A percentile compares a stretch with the other conserved stretches of the same genome.
These are phyloP conservation scores for Ectobius pallidus DNA, from an alignment of 2,888 invertebrate genomes.

Conservation along the genomic window DNA sequence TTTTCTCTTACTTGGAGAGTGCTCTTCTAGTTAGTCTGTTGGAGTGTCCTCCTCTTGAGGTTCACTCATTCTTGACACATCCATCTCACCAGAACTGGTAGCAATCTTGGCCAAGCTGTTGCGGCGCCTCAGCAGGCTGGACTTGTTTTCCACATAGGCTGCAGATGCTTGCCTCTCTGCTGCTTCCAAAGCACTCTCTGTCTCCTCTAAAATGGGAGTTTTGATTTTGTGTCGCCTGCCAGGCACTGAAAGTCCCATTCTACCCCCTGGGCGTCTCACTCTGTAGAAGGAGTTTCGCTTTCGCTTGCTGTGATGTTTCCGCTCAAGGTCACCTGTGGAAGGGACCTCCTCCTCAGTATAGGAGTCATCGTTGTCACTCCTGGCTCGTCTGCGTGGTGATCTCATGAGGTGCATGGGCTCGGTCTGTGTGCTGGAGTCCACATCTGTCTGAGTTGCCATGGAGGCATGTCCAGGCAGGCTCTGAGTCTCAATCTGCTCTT, in stretches of 20 bases:
- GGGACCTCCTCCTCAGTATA: slow-evolving; percentile 36
- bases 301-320: slow-evolving; percentile 15
- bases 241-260: not conserved
- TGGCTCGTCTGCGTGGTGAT: slow-evolving; percentile 34
- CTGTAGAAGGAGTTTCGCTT: not conserved
- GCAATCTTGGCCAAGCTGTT: slow-evolving; percentile 32
- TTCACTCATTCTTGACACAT: not conserved
- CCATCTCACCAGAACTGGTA: slow-evolving; percentile 9
- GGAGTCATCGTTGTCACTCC: slow-evolving; percentile 40
- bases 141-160: slow-evolving; percentile 42
- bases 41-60: slow-evolving; percentile 9
- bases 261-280: slow-evolving; percentile 1
- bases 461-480: slow-evolving; percentile 72
- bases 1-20: not conserved
- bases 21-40: slow-evolving; percentile 33
- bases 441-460: slow-evolving; percentile 79
- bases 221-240: slow-evolving; percentile 47
- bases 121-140: slow-evolving; percentile 40
- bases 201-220: slow-evolving; percentile 50
- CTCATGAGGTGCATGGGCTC: slow-evolving; percentile 56
- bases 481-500: slow-evolving; percentile 69
- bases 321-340: not conserved
- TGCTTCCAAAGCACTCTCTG: slow-evolving; percentile 46
- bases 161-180: slow-evolving; percentile 37
- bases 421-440: slow-evolving; percentile 82